Evolutionary conservation across 2,888 invertebrate species (phyloP).

Genomic region (Tinea trinotella): DNA sequence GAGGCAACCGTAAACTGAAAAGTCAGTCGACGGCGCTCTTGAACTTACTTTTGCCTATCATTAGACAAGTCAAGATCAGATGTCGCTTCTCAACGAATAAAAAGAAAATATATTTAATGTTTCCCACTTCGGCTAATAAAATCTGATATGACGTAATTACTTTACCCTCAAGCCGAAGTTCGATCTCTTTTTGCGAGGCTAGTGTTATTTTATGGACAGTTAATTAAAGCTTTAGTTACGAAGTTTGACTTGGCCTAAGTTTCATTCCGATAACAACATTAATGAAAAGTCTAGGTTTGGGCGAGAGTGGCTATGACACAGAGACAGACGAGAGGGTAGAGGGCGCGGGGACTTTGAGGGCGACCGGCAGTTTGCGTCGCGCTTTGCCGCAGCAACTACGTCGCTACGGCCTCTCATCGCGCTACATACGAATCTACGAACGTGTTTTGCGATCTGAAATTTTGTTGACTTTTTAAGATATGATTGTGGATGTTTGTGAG

Average conservation of each 20-base stretch:
- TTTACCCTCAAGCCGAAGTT: slow-evolving; percentile 10
- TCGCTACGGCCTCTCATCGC: slow-evolving; percentile 31
- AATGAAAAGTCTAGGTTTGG: slow-evolving; percentile 68
- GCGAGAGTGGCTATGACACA: slow-evolving; percentile 55
- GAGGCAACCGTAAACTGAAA: too few relatives aligned
- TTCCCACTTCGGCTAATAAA: slow-evolving; percentile 11
- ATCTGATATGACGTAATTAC: slow-evolving; percentile 15
- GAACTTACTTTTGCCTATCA: too few relatives aligned
- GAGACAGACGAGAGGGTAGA: slow-evolving; percentile 37
- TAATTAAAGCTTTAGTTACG: slow-evolving; percentile 59
- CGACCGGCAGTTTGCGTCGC: slow-evolving; percentile 50
- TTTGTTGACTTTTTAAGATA: neutral
- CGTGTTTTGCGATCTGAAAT: neutral
- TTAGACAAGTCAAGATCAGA: too few relatives aligned
- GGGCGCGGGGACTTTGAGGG: slow-evolving; percentile 43
- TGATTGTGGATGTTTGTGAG: neutral
- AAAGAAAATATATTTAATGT: too few relatives aligned
- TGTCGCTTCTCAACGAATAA: too few relatives aligned
- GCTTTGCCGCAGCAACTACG: slow-evolving; percentile 45
- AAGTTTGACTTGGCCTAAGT: slow-evolving; percentile 58
- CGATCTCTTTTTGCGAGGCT: slow-evolving; percentile 31
- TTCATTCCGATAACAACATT: slow-evolving; percentile 68
- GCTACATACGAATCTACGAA: neutral
- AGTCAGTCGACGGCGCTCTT: too few relatives aligned
- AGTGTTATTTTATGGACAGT: slow-evolving; percentile 59